Evolutionary conservation across 2,888 invertebrate species (phyloP).

Genomic region (Mesorhabditis spiculigera): DNA sequence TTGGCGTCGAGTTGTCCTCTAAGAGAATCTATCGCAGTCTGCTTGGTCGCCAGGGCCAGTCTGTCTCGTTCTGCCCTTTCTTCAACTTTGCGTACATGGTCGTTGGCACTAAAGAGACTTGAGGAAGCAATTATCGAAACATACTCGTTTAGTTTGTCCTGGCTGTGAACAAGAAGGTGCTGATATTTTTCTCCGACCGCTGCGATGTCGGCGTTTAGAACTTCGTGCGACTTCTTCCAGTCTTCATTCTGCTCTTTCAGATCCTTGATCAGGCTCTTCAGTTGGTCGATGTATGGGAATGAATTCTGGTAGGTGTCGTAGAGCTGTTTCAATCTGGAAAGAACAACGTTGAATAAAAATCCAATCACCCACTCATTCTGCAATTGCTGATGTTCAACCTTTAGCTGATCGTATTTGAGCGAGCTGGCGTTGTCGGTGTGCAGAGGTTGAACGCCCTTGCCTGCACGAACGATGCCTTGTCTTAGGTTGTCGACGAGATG

Average conservation of each 20-base stretch:
- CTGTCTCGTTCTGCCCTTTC: not conserved
- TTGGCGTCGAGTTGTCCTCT: not conserved
- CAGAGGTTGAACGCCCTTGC: not conserved
- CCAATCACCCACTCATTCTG: not conserved
- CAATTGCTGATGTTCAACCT: not conserved
- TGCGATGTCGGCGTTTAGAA: not conserved
- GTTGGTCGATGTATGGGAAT: conserved; percentile 1
- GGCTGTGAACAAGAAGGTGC: not conserved
- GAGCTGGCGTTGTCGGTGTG: not conserved
- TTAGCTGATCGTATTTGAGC: not conserved
- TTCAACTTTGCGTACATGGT: not conserved
- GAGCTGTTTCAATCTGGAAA: not conserved
- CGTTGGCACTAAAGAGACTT: not conserved
- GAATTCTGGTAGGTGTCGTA: not conserved
- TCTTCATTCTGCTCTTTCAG: not conserved
- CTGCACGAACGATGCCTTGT: not conserved
- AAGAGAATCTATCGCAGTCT: conserved; percentile 2
- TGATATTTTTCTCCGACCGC: not conserved
- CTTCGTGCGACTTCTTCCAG: not conserved
- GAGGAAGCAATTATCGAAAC: not conserved
- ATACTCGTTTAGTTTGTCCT: not conserved
- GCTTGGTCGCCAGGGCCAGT: not conserved
- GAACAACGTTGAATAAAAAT: too few relatives aligned
- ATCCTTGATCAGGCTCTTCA: not conserved
- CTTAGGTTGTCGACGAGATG: not conserved